These are phyloP conservation scores for Danio choprae DNA, from an alignment of 2,797 vertebrate genomes.

Conservation along the genomic window DNA sequence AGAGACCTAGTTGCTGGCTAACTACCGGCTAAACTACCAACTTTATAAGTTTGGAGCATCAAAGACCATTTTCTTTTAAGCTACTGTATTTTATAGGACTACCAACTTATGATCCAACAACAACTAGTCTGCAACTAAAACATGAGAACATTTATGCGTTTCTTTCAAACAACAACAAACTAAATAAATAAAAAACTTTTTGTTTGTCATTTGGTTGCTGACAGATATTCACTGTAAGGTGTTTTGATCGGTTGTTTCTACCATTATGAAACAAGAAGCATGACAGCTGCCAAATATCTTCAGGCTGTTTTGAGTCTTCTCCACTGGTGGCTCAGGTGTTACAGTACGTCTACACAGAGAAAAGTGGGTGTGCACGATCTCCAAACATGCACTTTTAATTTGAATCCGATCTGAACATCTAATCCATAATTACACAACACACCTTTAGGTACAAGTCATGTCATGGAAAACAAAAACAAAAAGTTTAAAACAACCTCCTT, in stretches of 20 bases:
- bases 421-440: neutral
- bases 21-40: too few species aligned
- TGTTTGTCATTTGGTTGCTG: neutral
- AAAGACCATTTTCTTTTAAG: too few species aligned
- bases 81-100: too few species aligned
- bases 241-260: neutral
- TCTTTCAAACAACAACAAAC: neutral
- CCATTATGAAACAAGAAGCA: neutral
- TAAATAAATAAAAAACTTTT: neutral
- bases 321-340: conserved; percentile 1
- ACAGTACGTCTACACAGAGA: neutral
- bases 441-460: conserved; percentile 1
- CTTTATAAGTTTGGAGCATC: conserved; percentile 39
- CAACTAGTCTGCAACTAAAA: neutral
- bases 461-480: neutral
- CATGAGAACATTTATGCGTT: too few species aligned
- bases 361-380: conserved; percentile 15
- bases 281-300: neutral
- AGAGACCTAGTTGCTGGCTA: too few species aligned
- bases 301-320: neutral
- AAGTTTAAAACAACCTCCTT: neutral
- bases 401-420: neutral
- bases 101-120: too few species aligned
- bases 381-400: neutral
- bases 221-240: neutral